Conservation (phyloP, 2,113 vertebrate species). For the Chloebia gouldiae region DNA sequence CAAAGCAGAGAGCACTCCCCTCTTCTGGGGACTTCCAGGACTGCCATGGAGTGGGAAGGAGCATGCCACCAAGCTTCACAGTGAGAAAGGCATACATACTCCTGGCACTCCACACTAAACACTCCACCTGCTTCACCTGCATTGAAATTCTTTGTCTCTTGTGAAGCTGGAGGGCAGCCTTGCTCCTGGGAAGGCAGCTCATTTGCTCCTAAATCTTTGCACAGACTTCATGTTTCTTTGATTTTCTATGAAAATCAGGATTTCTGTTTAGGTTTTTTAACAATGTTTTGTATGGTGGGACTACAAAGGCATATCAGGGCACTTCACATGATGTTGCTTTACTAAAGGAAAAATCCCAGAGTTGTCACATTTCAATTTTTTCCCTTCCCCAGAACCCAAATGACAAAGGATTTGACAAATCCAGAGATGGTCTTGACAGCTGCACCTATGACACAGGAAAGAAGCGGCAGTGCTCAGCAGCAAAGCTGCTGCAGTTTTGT, state of each 20-base stretch:
- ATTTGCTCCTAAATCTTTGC: background rate
- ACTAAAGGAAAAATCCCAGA: background rate
- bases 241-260: background rate
- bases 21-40: background rate
- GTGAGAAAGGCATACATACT: background rate
- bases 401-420: background rate
- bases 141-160: rapidly evolving
- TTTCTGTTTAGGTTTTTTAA: background rate
- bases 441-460: background rate
- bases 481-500: background rate
- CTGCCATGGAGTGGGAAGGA: background rate
- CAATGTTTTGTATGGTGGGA: background rate
- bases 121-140: background rate
- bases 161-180: background rate
- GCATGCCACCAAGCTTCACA: too few species aligned
- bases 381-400: background rate
- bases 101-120: background rate
- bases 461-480: background rate
- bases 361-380: background rate
- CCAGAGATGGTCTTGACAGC: background rate
- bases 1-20: background rate
- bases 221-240: background rate
- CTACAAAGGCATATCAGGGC: background rate
- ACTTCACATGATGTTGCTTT: background rate
- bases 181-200: background rate